A percentile compares a stretch with the other conserved stretches of the same genome.
Conservation (phyloP, 2,888 invertebrate genomes). For the Diadegma fenestrale region DNA sequence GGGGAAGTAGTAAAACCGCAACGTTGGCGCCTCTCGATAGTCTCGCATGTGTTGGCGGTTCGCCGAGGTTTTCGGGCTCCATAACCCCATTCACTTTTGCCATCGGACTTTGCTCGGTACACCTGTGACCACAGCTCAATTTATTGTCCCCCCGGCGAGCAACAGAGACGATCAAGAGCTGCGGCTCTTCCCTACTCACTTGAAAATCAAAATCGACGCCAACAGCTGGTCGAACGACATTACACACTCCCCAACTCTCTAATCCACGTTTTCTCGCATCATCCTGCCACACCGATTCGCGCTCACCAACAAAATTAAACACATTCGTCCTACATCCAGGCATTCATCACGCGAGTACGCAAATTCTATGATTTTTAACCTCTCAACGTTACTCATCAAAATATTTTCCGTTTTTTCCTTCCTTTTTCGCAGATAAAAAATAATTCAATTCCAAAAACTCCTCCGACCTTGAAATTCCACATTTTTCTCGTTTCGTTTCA, state of each 20-base stretch:
- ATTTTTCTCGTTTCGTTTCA: neutral
- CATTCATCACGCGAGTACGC: neutral
- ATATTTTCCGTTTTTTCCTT: no score
- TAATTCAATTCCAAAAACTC: neutral
- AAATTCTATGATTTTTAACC: neutral
- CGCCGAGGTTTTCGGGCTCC: constrained; percentile 49
- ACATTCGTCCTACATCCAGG: neutral
- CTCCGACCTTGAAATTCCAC: neutral
- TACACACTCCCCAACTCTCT: neutral
- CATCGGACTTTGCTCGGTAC: constrained; percentile 46
- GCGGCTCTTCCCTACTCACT: constrained; percentile 36
- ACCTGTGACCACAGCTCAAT: constrained; percentile 61
- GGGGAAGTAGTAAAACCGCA: constrained; percentile 49
- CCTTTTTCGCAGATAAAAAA: neutral
- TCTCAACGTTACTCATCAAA: no score
- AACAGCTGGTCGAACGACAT: constrained; percentile 34
- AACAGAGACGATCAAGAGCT: constrained; percentile 28
- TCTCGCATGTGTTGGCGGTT: constrained; percentile 60
- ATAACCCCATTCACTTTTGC: constrained; percentile 57
- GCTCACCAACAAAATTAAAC: neutral
- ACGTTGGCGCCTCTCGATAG: constrained; percentile 54
- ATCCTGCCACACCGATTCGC: neutral
- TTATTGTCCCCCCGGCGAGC: constrained; percentile 25
- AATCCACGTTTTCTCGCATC: neutral
- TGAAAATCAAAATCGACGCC: constrained; percentile 52